Evolutionary conservation across 2,797 vertebrate genomes (phyloP), one percentile per base, ranked within the genome.

Genomic region (Protosalanx chinensis): DNA sequence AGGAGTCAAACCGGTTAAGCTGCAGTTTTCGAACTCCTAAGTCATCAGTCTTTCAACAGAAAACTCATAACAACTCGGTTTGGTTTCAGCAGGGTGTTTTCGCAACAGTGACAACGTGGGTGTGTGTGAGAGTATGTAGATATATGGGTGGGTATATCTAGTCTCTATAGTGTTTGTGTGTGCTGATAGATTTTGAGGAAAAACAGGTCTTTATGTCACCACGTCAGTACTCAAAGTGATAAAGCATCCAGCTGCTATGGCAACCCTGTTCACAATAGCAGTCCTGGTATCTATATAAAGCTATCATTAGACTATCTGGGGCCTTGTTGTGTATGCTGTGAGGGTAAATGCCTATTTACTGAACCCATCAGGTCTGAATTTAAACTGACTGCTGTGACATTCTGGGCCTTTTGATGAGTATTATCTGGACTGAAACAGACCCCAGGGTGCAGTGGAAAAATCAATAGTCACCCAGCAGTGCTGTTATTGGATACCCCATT

Each of bases 1-100:
- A 35, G 57, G 5, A 7, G 82, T 13, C 27, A 1, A 84, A 92
- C 92, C 80, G 80, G 91, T 93, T 76, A 3, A 75, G 65, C 85
- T 58, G 84, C 85, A 87, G 77, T 87, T 76, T 35, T 56, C 15
- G 58, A 29, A 16, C 12, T 16, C 46, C 88, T 83, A 72, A 49
- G 64, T 10, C 32, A 20, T 27, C 66, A 68, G 76, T 82, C 68
- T 81, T 18, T 33, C 2, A 62, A 68, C 78, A 75, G 79, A 86
- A 87, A 87, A 4, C 23, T 29, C 84, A n/a, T 74, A 6, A 77
- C 46, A 30, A 23, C 18, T 65, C 73, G 0, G 62, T 60, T 80
- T 63, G 73, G 85, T 88, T 86, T 86, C 87, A 82, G 79, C 49
- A 75, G 82, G 85, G 77, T 84, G 83, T 82, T 81, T 73, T 73